A percentile compares a stretch with the other conserved stretches of the same genome.
These are phyloP conservation scores for Cephalopachus bancanus DNA, from an alignment of 2,797 vertebrate genomes.

Conservation along the genomic window DNA sequence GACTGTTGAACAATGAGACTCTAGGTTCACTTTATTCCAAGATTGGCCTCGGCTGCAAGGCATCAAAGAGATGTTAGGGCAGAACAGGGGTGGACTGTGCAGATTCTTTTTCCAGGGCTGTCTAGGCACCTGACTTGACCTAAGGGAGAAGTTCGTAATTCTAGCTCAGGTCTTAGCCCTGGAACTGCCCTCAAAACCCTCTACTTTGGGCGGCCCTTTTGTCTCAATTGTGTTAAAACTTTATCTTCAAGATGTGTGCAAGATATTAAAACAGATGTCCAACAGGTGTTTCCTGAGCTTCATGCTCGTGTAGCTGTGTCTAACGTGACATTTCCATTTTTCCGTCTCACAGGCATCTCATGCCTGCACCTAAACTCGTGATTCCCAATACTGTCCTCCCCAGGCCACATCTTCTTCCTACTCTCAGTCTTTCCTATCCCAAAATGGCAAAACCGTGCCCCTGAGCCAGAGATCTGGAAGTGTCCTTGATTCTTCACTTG, in stretches of 20 bases:
- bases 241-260: background rate
- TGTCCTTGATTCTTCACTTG: background rate
- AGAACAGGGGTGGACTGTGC: no score
- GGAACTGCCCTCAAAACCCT: background rate
- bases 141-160: background rate
- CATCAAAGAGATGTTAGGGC: no score
- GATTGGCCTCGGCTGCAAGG: no score
- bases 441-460: background rate
- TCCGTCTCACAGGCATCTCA: background rate
- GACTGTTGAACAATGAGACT: no score
- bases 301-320: background rate
- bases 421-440: background rate
- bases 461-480: background rate
- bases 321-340: background rate
- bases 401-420: background rate
- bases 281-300: background rate
- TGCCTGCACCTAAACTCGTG: background rate
- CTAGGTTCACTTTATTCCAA: no score
- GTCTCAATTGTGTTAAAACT: background rate
- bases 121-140: no score
- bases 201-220: background rate
- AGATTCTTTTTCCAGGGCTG: no score
- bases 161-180: background rate
- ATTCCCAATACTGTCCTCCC: background rate
- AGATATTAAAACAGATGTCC: background rate